Evolutionary conservation across 2,888 invertebrate species (phyloP).

Genomic region (Drosophila fulvimacula): DNA sequence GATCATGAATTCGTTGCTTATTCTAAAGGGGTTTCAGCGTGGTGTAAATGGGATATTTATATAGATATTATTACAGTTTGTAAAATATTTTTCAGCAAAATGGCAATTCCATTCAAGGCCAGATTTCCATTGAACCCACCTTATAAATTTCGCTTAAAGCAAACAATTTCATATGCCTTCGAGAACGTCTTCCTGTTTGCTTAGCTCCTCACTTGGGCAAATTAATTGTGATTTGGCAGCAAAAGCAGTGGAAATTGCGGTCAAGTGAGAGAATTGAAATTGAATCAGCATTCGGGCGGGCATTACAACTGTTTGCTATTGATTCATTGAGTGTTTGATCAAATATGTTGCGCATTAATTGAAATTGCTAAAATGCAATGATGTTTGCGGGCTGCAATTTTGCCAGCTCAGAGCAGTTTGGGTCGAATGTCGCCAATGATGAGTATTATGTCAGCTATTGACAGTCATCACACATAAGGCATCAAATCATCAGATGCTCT

Average conservation of each 20-base stretch:
- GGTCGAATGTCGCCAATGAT: conserved; percentile 6
- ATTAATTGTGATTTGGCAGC: background rate
- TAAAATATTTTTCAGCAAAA: background rate
- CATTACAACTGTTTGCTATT: background rate
- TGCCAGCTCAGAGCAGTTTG: conserved; percentile 1
- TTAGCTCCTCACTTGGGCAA: background rate
- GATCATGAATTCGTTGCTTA: no score
- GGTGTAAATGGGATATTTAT: background rate
- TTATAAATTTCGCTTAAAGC: background rate
- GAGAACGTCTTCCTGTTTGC: background rate
- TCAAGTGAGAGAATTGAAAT: background rate
- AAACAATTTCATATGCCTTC: background rate
- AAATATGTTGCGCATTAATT: conserved; percentile 2
- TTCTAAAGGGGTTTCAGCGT: background rate
- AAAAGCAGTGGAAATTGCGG: background rate
- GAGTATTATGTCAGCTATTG: conserved; percentile 36
- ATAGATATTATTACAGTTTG: background rate
- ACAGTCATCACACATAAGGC: conserved; percentile 48
- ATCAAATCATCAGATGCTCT: conserved; percentile 39
- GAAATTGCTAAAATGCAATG: background rate
- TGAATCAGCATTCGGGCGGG: background rate
- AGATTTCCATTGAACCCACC: background rate
- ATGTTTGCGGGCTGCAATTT: background rate
- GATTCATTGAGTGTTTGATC: background rate
- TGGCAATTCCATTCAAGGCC: background rate